Conservation (phyloP, 2,113 vertebrate genomes). For the Aphelocoma coerulescens region DNA sequence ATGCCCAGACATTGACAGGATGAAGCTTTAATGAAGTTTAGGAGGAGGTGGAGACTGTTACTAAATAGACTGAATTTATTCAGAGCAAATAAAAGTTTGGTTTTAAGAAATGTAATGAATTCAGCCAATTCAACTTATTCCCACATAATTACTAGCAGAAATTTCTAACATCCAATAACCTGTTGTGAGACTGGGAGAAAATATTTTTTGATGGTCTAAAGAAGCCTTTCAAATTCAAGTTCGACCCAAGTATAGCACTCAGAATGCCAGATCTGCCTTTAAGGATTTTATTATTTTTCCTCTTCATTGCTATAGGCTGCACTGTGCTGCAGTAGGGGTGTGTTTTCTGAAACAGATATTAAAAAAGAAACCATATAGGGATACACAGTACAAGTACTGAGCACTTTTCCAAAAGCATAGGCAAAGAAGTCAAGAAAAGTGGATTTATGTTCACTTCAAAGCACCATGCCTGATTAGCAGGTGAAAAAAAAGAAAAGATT, state of each 20-base stretch:
- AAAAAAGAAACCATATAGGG: background rate
- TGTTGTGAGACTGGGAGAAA: background rate
- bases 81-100: background rate
- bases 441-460: background rate
- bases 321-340: constrained; percentile 53
- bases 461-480: background rate
- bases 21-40: background rate
- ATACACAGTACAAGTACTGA: background rate
- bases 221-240: background rate
- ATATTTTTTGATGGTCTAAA: background rate
- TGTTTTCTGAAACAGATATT: constrained; percentile 48
- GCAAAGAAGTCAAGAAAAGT: background rate
- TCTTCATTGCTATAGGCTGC: constrained; percentile 55
- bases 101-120: background rate
- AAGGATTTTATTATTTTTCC: constrained; percentile 39
- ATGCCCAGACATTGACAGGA: background rate
- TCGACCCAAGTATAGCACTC: background rate
- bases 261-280: constrained; percentile 18
- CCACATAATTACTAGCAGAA: background rate
- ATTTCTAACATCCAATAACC: background rate
- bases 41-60: background rate
- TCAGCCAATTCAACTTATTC: background rate
- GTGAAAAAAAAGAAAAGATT: background rate
- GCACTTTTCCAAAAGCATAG: background rate
- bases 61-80: background rate